Evolutionary conservation across 2,113 vertebrate species (phyloP), one percentile per base, ranked within the genome.

Genomic region (Catagonus wagneri): DNA sequence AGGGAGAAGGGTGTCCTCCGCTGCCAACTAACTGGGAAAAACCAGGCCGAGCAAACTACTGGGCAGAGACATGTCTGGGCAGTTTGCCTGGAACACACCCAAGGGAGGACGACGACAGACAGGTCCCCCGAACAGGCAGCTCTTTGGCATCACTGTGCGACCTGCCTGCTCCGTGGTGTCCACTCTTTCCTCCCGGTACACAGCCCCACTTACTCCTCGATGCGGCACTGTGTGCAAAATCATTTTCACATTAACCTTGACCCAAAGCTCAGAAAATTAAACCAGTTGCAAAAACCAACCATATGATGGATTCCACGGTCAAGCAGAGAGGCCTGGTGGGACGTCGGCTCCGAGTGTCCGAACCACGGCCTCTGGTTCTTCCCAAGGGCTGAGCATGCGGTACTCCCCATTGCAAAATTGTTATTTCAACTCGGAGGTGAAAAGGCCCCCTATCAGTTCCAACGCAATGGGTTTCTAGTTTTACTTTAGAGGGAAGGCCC

Each of bases 311-410:
- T 66, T 61, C 94, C n/a, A 27, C 0, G 7, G 68, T 50, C 32
- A 23, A 54, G 52, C n/a, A 65, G 72, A 81, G 36, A 60, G 1
- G 54, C 9, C n/a, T 2, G 29, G 23, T 27, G 39, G 72, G 36
- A 29, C 17, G 20, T 68, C 32, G 16, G 52, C 22, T 22, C 14
- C 13, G n/a, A 8, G 12, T n/a, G 16, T 91, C 25, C 61, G 78
- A 68, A 61, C 50, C 39, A 16, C 11, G 0, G 16, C 44, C 34
- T 19, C 8, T 50, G 72, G n/a, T 66, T 27, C 27, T 66, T 1
- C 4, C 14, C 1, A 13, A 44, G 3, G 17, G 50, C 32, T 2
- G 1, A 3, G 78, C 0, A 17, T 27, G 69, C 3, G 11, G 4
- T 4, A 12, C 36, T 54, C 56, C 60, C 44, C 20, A 19, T 6